Percentiles rank a stretch among this genome's conserved stretches.
Evolutionary conservation across 2,113 vertebrate genomes (phyloP).

Genomic region (Orthonyx spaldingii): DNA sequence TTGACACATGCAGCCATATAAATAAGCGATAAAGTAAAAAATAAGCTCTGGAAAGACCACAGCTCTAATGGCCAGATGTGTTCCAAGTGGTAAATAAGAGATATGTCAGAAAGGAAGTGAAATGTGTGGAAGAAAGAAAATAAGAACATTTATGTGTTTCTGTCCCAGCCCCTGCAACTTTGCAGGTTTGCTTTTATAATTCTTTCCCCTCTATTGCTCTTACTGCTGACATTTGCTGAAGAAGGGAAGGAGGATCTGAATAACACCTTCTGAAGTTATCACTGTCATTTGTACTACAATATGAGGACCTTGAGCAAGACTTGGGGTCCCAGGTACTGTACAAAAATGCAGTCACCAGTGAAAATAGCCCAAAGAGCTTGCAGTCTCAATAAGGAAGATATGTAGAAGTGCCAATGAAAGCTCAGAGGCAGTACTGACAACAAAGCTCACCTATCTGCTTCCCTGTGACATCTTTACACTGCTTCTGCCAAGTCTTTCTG

Average conservation of each 20-base stretch:
- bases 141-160: not conserved
- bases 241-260: not conserved
- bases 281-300: not conserved
- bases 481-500: not conserved
- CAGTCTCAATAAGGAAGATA: not conserved
- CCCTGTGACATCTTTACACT: not conserved
- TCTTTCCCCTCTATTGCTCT: not conserved
- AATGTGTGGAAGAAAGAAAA: not conserved
- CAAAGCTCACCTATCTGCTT: not conserved
- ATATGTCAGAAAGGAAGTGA: not conserved
- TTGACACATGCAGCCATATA: not conserved
- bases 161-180: not conserved
- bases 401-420: not conserved
- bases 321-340: not conserved
- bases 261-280: not conserved
- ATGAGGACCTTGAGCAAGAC: not conserved
- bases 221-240: not conserved
- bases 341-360: not conserved
- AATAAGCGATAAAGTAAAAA: not conserved
- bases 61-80: not conserved
- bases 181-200: not conserved
- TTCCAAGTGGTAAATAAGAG: not conserved
- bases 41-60: not conserved
- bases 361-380: not conserved
- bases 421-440: not conserved